These are phyloP conservation scores for Gavialis gangeticus DNA, from an alignment of 2,113 vertebrate species.

Conservation along the genomic window DNA sequence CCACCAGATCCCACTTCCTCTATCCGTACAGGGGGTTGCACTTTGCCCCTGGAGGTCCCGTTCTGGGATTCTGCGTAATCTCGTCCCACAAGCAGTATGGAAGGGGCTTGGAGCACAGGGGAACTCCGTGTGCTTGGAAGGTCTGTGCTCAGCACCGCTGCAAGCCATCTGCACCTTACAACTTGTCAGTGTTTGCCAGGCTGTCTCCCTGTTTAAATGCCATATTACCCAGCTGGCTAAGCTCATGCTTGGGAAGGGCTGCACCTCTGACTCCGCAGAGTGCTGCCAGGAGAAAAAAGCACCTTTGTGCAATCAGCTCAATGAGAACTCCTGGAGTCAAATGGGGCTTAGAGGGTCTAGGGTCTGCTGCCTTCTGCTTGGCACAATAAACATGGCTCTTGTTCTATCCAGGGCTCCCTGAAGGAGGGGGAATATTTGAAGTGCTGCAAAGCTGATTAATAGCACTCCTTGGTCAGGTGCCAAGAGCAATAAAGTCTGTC, in stretches of 20 bases:
- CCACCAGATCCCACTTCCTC: not conserved
- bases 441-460: not conserved
- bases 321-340: not conserved
- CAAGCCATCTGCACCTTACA: not conserved
- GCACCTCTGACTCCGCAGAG: not conserved
- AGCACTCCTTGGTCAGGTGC: not conserved
- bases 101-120: not conserved
- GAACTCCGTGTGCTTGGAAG: not conserved
- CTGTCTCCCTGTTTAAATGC: not conserved
- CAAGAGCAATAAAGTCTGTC: not conserved
- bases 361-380: not conserved
- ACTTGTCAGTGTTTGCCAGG: not conserved
- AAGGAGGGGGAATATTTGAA: not conserved
- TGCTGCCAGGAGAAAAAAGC: not conserved
- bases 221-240: not conserved
- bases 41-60: not conserved
- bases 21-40: accelerated
- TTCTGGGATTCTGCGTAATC: not conserved
- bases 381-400: not conserved
- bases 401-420: not conserved
- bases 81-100: too few species aligned
- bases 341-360: not conserved
- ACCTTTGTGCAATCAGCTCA: not conserved
- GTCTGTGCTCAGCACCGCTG: not conserved
- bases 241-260: not conserved